Percentiles rank a stretch among this genome's conserved stretches.
Evolutionary conservation across 2,888 invertebrate genomes (phyloP).

Genomic region (Dimorphilus gyrociliatus): DNA sequence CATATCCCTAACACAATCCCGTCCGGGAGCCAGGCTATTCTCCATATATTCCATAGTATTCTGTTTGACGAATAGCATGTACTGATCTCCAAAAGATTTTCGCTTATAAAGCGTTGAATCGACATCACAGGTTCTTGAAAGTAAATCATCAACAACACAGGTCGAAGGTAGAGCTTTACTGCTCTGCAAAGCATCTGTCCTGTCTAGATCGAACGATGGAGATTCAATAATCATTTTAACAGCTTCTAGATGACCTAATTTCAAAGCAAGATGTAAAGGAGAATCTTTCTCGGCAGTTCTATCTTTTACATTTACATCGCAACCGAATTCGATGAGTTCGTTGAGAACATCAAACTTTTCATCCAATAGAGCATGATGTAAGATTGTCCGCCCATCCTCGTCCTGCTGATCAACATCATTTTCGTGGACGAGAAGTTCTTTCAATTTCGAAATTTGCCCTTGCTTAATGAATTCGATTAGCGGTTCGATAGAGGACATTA

Average conservation of each 20-base stretch:
- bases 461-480: too few relatives aligned
- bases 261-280: constrained; percentile 11
- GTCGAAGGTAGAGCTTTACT: constrained; percentile 13
- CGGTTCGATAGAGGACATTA: too few relatives aligned
- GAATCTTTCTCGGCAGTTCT: constrained; percentile 13
- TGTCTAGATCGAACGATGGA: constrained; percentile 11
- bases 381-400: not conserved
- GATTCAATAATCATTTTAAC: constrained; percentile 11
- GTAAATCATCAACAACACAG: constrained; percentile 11
- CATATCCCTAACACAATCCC: constrained; percentile 12
- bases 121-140: constrained; percentile 7
- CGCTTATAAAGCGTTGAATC: constrained; percentile 13
- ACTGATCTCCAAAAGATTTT: constrained; percentile 13
- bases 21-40: constrained; percentile 11
- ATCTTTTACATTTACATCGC: too few relatives aligned
- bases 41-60: constrained; percentile 13
- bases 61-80: constrained; percentile 13
- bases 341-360: not conserved
- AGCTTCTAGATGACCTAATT: constrained; percentile 11
- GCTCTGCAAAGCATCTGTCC: constrained; percentile 12
- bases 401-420: not conserved
- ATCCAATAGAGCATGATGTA: not conserved
- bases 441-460: constrained; percentile 2
- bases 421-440: not conserved
- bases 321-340: not conserved